Base-by-base conservation (phyloP, 2,888 invertebrate species). In the Galerucella nymphaeae region DNA sequence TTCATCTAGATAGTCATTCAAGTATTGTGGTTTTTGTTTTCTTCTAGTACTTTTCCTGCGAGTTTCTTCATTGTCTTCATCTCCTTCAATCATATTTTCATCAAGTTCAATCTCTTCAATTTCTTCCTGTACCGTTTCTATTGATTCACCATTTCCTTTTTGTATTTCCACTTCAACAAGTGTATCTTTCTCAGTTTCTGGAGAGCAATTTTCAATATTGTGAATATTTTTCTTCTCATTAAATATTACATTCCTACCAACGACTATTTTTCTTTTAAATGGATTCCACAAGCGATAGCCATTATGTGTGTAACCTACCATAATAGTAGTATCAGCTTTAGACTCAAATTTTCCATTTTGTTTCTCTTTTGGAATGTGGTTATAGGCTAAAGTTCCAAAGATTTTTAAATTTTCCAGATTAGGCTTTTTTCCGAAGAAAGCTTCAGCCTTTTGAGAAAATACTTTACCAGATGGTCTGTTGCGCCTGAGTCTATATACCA, bases 341-440 rank as follows among this genome's bases (percentile, higher is more conserved):
- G 66, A 18, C 13, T 66, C 66, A 66, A 66, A 66, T 66, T 66
- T 66, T 30, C 23, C 50, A 20, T 50, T 66, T 38, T 48, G 30
- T 23, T 23, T 23, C 4, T 23, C 23, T 23, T 23, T 23, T 23
- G 23, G 23, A 23, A 23, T 23, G 23, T 23, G 23, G 23, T 66
- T 53, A 66, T 50, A 66, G 23, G 66, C 53, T 53, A 66, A 53
- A 20, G 55, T 50, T 42, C 66, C 66, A 66, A 66, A 66, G n/a
- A 53, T 23, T 23, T 66, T 66, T 53, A 66, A 55, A 41, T 55
- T 55, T 48, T 48, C 48, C 48, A 16, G 14, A 48, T 48, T 13
- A 13, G 42, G 42, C 42, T 42, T 42, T 1, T 42, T 42, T 42
- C 42, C 42, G 13, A 42, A 42, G 42, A 13, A 42, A 42, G 42